Evolutionary conservation across 2,888 invertebrate genomes (phyloP).

Genomic region (Zaprionus obscuricornis): DNA sequence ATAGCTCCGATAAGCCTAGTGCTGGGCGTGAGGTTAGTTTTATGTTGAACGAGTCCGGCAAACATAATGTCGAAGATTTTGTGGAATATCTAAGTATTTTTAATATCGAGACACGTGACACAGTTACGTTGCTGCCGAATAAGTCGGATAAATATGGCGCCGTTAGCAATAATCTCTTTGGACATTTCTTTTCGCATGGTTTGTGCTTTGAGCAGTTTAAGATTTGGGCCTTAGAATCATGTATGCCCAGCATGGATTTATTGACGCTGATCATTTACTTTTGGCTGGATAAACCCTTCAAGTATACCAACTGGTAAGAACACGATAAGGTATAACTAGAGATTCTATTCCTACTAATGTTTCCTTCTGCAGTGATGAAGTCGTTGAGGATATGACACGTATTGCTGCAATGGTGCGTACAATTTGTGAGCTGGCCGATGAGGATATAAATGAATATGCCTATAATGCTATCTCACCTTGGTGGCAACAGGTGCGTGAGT

Average conservation of each 20-base stretch:
- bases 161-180: conserved; percentile 78
- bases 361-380: conserved; percentile 78
- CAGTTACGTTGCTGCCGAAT: conserved; percentile 81
- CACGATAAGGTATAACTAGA: not conserved
- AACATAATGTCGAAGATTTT: conserved; percentile 85
- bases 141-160: conserved; percentile 74
- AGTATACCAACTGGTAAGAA: conserved; percentile 77
- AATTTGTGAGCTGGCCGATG: conserved; percentile 87
- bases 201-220: conserved; percentile 83
- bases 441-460: conserved; percentile 84
- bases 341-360: too few relatives aligned
- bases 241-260: conserved; percentile 85
- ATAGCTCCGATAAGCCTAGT: conserved; percentile 58
- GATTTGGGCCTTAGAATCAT: conserved; percentile 56
- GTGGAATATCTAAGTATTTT: conserved; percentile 83
- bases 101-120: conserved; percentile 69
- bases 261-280: conserved; percentile 89
- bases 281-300: conserved; percentile 87
- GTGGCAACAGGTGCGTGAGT: conserved; percentile 91
- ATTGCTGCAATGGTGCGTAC: conserved; percentile 87
- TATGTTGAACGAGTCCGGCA: conserved; percentile 84
- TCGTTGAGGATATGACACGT: conserved; percentile 87
- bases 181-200: conserved; percentile 75
- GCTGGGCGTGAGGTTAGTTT: conserved; percentile 85
- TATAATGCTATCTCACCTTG: conserved; percentile 90